Base-by-base conservation (phyloP, 2,888 invertebrate genomes). In the Melinaea menophilus region DNA sequence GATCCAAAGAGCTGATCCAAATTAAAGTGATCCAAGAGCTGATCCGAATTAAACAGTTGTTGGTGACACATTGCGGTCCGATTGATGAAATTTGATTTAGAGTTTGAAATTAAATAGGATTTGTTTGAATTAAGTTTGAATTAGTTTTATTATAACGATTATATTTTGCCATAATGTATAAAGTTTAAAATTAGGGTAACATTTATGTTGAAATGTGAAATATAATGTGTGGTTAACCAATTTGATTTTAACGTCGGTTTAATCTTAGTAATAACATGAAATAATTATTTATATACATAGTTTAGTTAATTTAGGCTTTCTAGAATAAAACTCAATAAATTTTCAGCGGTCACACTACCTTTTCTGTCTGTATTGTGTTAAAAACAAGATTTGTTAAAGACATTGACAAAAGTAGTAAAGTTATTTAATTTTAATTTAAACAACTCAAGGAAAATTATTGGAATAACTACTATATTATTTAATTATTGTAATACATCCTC, bases 31-130 rank as follows among this genome's bases (percentile, higher is more conserved):
- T 22, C 63, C 59, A 62, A 56, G 58, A 54, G 59, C 62, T 66
- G 66, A 67, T 66, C 67, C 59, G 65, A 68, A 66, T 66, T 68
- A 69, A 69, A 61, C 51, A 66, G 65, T 67, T 62, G 61, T 67
- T 65, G 67, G 66, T 61, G 70, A 66, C 56, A 65, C 63, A 58
- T 64, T 61, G 61, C 64, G 64, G 64, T 61, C n/a, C 47, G 59
- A 63, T 59, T 46, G 63, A 64, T 47, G 65, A 51, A 61, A 65
- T 65, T 66, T 63, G 63, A 66, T 66, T 66, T 56, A 9, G 47
- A 68, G 56, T 66, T 66, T 55, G 47, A 63, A 65, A 63, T 65
- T 62, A 63, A 55, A 51, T 60, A 13, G 51, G 61, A 57, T 62
- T 64, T 51, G 31, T 22, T 22, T 22, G 22, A 22, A 22, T 22